Conservation (phyloP, 1,140 invertebrate genomes). For the Anoplophora glabripennis region DNA sequence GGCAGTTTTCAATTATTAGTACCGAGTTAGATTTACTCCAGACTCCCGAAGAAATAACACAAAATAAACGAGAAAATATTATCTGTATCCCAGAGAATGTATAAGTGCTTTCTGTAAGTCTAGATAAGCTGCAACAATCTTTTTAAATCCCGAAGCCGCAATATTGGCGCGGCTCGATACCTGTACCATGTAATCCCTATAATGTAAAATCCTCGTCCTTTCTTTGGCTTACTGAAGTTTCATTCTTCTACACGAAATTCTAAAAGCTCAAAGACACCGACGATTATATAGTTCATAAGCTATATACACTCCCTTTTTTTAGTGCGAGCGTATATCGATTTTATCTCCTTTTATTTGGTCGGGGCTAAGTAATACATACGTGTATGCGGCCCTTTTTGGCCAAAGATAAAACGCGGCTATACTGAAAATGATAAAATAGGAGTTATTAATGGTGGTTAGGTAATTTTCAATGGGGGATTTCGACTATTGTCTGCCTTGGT, state of each 20-base stretch:
- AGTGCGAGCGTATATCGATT: conserved; percentile 11
- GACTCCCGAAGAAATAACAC: too few relatives aligned
- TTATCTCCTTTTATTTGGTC: conserved; percentile 1
- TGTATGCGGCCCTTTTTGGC: not conserved
- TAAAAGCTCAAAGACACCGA: conserved; percentile 36
- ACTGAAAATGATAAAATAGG: conserved; percentile 1
- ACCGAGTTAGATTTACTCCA: too few relatives aligned
- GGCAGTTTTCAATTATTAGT: too few relatives aligned
- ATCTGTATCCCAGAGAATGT: conserved; percentile 1
- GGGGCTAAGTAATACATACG: not conserved
- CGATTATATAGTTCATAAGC: conserved; percentile 39
- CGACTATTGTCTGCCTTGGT: too few relatives aligned
- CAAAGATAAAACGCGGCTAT: conserved; percentile 2
- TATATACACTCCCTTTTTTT: conserved; percentile 32
- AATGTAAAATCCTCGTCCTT: conserved; percentile 44
- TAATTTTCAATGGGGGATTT: conserved; percentile 1
- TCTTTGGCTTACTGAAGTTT: conserved; percentile 39
- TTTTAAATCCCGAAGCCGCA: conserved; percentile 41
- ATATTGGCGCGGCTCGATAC: conserved; percentile 41
- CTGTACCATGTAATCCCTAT: conserved; percentile 43
- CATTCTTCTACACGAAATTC: conserved; percentile 38
- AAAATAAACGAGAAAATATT: too few relatives aligned
- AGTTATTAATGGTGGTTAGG: conserved; percentile 8
- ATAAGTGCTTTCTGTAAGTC: conserved; percentile 33
- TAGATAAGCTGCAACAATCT: conserved; percentile 42